Percentiles rank a stretch among this genome's conserved stretches.
These are phyloP conservation scores for Sapayoa aenigma DNA, from an alignment of 2,113 vertebrate species.

Conservation along the genomic window DNA sequence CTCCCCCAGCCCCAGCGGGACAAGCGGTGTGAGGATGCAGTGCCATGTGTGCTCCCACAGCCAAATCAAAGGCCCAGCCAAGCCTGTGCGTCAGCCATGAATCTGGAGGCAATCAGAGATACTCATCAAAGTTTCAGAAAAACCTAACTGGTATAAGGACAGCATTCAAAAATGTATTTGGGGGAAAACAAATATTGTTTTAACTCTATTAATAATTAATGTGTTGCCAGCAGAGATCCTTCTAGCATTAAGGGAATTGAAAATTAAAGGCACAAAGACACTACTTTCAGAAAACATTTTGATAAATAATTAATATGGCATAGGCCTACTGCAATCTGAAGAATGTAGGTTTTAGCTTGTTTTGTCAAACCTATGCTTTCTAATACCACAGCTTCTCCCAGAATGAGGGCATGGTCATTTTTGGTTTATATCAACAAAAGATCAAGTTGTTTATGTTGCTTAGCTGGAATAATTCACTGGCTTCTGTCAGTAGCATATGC, in stretches of 20 bases:
- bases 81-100: not conserved
- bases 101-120: conserved; percentile 34
- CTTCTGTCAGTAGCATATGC: not conserved
- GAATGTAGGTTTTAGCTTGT: conserved; percentile 1
- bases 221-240: conserved; percentile 68
- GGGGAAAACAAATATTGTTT: conserved; percentile 79
- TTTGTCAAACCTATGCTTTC: conserved; percentile 23
- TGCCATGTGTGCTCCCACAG: not conserved
- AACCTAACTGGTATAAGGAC: conserved; percentile 35
- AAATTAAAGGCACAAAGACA: conserved; percentile 74
- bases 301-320: conserved; percentile 68
- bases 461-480: not conserved
- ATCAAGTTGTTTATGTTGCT: not conserved
- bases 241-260: conserved; percentile 73
- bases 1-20: not conserved
- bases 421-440: not conserved
- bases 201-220: conserved; percentile 79
- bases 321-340: conserved; percentile 12
- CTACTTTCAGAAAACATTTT: conserved; percentile 68
- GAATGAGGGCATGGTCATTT: not conserved
- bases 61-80: conserved; percentile 9
- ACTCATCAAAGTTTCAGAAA: conserved; percentile 43
- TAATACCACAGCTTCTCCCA: not conserved
- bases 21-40: not conserved
- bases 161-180: conserved; percentile 57